phyloP scores from a whole-genome alignment of 2,888 invertebrate species.

The Eumacrocentrus americanus region DNA sequence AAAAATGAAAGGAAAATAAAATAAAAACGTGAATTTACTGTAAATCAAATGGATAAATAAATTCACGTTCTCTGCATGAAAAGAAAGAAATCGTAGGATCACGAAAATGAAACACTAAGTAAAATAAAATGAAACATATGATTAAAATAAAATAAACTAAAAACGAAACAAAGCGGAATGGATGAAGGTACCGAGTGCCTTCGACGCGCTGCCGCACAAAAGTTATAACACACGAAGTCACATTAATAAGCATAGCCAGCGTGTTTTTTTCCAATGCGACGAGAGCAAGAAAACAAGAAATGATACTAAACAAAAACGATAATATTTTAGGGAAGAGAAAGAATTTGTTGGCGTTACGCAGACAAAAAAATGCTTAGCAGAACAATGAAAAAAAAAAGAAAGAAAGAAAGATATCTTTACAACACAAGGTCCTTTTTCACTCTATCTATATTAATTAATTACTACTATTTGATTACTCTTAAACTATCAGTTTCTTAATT shows the following conservation, averaged over 20 bases:
- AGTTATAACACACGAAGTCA: constrained; percentile 29
- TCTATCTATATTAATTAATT: constrained; percentile 38
- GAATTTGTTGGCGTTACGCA: background rate
- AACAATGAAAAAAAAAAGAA: constrained; percentile 3
- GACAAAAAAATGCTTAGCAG: constrained; percentile 4
- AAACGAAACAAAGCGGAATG: constrained; percentile 17
- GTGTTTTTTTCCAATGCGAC: constrained; percentile 7
- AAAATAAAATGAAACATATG: no score
- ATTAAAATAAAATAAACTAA: no score
- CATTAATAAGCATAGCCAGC: constrained; percentile 6
- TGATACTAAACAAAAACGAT: no score
- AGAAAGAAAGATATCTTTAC: constrained; percentile 16
- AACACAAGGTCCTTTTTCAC: constrained; percentile 38
- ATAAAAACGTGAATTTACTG: no score
- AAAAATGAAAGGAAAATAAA: constrained; percentile 12
- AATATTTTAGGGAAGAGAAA: background rate
- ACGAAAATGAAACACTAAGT: no score
- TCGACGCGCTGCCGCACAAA: background rate
- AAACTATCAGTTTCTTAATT: constrained; percentile 33
- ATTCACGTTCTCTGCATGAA: no score
- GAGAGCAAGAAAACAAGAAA: no score
- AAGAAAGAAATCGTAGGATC: no score
- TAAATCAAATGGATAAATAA: no score
- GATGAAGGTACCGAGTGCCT: background rate
- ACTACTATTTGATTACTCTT: constrained; percentile 35